Conservation (phyloP, 2,888 invertebrate species). For the Heliconius charithonia region DNA sequence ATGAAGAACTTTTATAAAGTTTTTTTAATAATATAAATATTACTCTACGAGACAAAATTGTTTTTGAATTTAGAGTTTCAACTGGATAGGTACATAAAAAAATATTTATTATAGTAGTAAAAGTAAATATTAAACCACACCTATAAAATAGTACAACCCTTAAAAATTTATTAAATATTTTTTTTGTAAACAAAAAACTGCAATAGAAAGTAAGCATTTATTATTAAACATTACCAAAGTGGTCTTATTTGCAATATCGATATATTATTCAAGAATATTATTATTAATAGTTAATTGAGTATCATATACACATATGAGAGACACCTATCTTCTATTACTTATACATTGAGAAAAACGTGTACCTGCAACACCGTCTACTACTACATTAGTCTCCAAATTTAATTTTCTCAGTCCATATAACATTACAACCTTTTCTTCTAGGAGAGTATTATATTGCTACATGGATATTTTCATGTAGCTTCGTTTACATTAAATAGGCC, state of each 20-base stretch:
- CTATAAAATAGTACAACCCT: constrained; percentile 10
- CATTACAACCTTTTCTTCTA: constrained; percentile 16
- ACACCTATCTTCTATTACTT: background rate
- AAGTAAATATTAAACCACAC: background rate
- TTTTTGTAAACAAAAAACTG: background rate
- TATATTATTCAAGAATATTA: background rate
- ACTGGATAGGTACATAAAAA: constrained; percentile 11
- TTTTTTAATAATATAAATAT: background rate
- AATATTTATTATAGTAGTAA: background rate
- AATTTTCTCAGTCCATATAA: constrained; percentile 5
- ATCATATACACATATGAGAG: background rate
- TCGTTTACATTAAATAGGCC: background rate
- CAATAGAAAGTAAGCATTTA: background rate
- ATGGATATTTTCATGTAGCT: background rate
- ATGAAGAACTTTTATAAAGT: background rate
- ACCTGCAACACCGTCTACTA: constrained; percentile 3
- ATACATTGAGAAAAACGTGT: background rate
- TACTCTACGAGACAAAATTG: background rate
- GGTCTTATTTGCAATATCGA: constrained; percentile 4
- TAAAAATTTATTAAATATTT: background rate
- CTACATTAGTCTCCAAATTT: background rate
- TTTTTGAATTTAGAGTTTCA: background rate
- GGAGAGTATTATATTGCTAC: background rate
- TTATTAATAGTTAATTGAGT: background rate
- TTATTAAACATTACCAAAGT: background rate